Percentiles rank a stretch among this genome's conserved stretches.
Conservation (phyloP, 1,140 invertebrate genomes). For the Apis dorsata region DNA sequence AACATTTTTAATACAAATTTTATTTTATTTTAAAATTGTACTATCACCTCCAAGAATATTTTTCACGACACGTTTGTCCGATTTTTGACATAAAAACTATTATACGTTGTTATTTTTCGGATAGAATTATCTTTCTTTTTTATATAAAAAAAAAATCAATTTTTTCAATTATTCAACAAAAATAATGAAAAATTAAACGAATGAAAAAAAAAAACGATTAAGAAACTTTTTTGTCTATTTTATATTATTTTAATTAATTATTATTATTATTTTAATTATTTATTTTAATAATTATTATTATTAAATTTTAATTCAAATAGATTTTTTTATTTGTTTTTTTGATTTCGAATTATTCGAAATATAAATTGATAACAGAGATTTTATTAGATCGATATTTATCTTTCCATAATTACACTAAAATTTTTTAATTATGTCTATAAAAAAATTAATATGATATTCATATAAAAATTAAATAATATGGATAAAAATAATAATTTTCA, state of each 20-base stretch:
- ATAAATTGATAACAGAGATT: not conserved
- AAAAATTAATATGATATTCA: not conserved
- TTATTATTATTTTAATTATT: not conserved
- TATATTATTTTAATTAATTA: not conserved
- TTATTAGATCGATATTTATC: no score
- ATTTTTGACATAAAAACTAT: conserved; percentile 21
- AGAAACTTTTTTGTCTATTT: not conserved
- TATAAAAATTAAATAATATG: not conserved
- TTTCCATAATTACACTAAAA: not conserved
- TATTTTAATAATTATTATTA: no score
- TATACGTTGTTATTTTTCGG: not conserved
- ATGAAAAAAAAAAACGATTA: not conserved
- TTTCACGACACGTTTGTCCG: not conserved
- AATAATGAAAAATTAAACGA: no score
- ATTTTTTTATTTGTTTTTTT: not conserved
- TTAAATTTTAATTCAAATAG: no score
- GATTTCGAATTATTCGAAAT: not conserved
- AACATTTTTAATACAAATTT: conserved; percentile 30
- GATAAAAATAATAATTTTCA: not conserved
- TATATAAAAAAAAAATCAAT: not conserved
- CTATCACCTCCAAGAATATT: conserved; percentile 29
- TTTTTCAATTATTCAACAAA: not conserved
- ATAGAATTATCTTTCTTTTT: not conserved
- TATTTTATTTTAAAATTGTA: not conserved
- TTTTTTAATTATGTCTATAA: not conserved